Percentiles rank a stretch among this genome's conserved stretches.
These are phyloP conservation scores for Caerostris darwini DNA, from an alignment of 1,140 invertebrate genomes.

Conservation along the genomic window DNA sequence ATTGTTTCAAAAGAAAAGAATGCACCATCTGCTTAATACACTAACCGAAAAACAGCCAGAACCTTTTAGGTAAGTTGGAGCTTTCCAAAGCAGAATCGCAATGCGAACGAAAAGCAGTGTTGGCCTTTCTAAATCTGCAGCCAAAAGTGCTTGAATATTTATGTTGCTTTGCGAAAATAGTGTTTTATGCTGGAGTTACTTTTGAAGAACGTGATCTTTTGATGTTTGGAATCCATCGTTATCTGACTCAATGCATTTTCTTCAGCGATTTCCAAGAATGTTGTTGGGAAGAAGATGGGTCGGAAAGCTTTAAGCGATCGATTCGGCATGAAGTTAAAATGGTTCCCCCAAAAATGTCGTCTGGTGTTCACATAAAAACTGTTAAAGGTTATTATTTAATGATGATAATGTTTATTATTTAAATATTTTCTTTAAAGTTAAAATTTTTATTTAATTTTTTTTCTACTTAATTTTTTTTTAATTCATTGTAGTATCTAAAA, in stretches of 20 bases:
- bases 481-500: too few species aligned
- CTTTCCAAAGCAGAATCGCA: not conserved
- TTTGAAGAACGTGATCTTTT: slow-evolving; percentile 63
- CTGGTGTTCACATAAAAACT: too few species aligned
- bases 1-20: not conserved
- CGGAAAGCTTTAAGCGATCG: not conserved
- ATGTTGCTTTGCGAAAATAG: slow-evolving; percentile 22
- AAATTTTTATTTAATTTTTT: too few species aligned
- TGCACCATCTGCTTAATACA: not conserved
- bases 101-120: not conserved
- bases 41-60: not conserved
- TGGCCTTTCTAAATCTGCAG: not conserved
- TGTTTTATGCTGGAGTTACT: slow-evolving; percentile 48
- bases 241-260: slow-evolving; percentile 10
- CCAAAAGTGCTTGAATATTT: slow-evolving; percentile 51
- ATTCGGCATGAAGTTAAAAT: not conserved
- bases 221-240: slow-evolving; percentile 39
- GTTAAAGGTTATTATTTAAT: too few species aligned
- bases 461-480: too few species aligned
- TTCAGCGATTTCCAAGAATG: slow-evolving; percentile 40
- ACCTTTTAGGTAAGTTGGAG: not conserved
- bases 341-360: too few species aligned
- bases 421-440: too few species aligned
- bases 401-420: too few species aligned
- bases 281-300: not conserved